Percentiles rank a stretch among this genome's conserved stretches.
Evolutionary conservation across 2,113 vertebrate genomes (phyloP).

Genomic region (human (Homo sapiens)): GRCh38 chr9:116824501-116825000

Average conservation of each 20-base stretch:
- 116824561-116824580: background rate
- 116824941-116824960: too few relatives aligned
- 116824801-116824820: background rate
- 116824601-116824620: background rate
- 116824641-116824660: background rate
- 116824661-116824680: background rate
- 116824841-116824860: background rate
- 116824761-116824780: background rate
- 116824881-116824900: background rate
- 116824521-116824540: background rate
- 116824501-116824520: background rate
- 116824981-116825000: too few relatives aligned
- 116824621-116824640: background rate
- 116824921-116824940: background rate
- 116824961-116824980: background rate
- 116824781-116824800: background rate
- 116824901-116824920: background rate
- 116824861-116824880: background rate
- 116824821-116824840: background rate
- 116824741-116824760: background rate
- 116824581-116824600: background rate
- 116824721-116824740: background rate
- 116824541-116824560: background rate
- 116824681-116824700: background rate
- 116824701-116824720: background rate